Evolutionary conservation across 2,888 invertebrate genomes (phyloP).

Genomic region (Deilephila porcellus): DNA sequence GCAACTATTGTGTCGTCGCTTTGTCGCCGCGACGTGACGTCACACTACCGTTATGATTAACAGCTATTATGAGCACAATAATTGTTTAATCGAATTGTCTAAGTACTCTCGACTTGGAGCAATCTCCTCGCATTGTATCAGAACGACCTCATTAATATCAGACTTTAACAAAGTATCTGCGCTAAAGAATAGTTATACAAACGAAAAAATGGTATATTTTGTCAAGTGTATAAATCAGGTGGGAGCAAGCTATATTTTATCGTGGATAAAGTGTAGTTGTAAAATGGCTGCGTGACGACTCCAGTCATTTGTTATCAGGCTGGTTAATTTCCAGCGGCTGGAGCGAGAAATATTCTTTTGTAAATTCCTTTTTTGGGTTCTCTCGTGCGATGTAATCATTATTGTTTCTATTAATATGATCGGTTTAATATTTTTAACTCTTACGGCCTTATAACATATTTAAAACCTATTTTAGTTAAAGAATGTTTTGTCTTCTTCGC

Average conservation of each 20-base stretch:
- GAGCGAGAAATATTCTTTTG: conserved; percentile 20
- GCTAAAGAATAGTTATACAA: conserved; percentile 23
- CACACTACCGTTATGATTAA: conserved; percentile 19
- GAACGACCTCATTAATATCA: neutral
- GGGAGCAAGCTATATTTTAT: conserved; percentile 19
- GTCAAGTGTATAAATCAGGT: conserved; percentile 25
- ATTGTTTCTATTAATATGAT: too few species aligned
- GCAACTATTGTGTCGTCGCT: conserved; percentile 47
- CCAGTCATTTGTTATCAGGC: conserved; percentile 24
- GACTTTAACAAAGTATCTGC: neutral
- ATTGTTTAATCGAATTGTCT: conserved; percentile 22
- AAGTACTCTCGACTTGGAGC: neutral
- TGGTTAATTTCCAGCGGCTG: conserved; percentile 19
- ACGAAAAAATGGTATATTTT: conserved; percentile 25
- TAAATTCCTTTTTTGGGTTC: neutral
- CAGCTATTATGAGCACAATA: conserved; percentile 15
- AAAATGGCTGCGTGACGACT: conserved; percentile 22
- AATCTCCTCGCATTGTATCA: neutral
- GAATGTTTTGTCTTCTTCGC: too few species aligned
- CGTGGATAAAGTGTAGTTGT: conserved; percentile 26
- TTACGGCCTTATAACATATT: too few species aligned
- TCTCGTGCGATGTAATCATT: neutral
- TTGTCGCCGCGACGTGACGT: conserved; percentile 40
- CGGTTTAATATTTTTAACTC: too few species aligned
- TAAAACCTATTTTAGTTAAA: too few species aligned